Evolutionary conservation across 2,888 invertebrate species (phyloP).

Genomic region (Cheilosia vernalis): DNA sequence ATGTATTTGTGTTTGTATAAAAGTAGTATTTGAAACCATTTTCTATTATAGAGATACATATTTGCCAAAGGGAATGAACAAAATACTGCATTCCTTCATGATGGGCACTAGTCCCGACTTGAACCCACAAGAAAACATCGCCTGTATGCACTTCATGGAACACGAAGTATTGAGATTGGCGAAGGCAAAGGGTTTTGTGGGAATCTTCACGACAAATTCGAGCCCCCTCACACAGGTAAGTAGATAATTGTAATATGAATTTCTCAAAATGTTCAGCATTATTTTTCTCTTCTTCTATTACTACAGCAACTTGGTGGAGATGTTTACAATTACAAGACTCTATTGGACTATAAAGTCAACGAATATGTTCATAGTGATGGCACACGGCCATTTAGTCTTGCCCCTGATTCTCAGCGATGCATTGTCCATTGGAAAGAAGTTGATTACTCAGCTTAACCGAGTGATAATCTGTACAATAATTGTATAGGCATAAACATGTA

Average conservation of each 20-base stretch:
- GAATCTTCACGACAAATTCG: slow-evolving; percentile 94
- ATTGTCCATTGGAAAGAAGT: slow-evolving; percentile 90
- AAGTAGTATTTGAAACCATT: not conserved
- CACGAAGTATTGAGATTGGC: slow-evolving; percentile 89
- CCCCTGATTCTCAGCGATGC: slow-evolving; percentile 90
- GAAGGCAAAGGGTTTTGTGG: slow-evolving; percentile 86
- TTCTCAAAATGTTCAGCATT: not conserved
- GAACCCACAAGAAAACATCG: slow-evolving; percentile 89
- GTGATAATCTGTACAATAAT: not conserved
- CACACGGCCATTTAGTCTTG: slow-evolving; percentile 88
- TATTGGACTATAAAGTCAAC: slow-evolving; percentile 92
- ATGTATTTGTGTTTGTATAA: slow-evolving; percentile 50
- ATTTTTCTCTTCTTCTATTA: slow-evolving; percentile 67
- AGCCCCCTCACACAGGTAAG: slow-evolving; percentile 93
- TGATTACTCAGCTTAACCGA: slow-evolving; percentile 55
- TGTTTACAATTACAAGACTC: slow-evolving; percentile 90
- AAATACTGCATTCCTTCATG: slow-evolving; percentile 93
- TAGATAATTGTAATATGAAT: not conserved
- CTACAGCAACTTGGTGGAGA: slow-evolving; percentile 91
- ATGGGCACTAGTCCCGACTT: slow-evolving; percentile 90
- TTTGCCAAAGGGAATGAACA: slow-evolving; percentile 87
- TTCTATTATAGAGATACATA: slow-evolving; percentile 84
- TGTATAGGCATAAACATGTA: not conserved
- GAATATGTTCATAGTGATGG: slow-evolving; percentile 89
- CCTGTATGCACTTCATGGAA: slow-evolving; percentile 91